Conservation (phyloP, 2,113 vertebrate genomes). For the Gobiocypris rarus region DNA sequence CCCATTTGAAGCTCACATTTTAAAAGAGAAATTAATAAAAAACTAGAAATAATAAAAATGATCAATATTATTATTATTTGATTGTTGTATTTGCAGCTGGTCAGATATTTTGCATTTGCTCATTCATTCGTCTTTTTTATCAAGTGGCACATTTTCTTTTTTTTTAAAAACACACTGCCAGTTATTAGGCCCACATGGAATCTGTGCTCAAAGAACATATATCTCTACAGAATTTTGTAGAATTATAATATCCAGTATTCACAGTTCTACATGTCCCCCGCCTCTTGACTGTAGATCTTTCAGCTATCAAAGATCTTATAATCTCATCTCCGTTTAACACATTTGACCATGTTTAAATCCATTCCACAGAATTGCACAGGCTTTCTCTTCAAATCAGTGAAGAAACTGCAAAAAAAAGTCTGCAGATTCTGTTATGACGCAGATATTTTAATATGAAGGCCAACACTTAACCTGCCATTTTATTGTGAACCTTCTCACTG, state of each 20-base stretch:
- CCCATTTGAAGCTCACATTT: too few species aligned
- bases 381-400: neutral
- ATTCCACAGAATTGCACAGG: neutral
- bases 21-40: too few species aligned
- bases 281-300: neutral
- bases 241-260: neutral
- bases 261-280: neutral
- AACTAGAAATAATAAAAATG: too few species aligned
- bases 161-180: too few species aligned
- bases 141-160: too few species aligned
- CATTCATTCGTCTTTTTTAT: neutral
- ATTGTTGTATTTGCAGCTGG: neutral
- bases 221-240: neutral
- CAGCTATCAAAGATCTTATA: neutral
- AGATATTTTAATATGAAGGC: slow-evolving; percentile 19
- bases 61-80: too few species aligned
- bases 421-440: slow-evolving; percentile 16
- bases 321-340: neutral
- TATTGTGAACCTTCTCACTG: slow-evolving; percentile 67
- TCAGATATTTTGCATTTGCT: neutral
- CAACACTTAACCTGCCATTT: slow-evolving; percentile 62
- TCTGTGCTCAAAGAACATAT: neutral
- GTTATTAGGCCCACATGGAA: neutral
- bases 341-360: neutral
- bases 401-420: neutral